phyloP scores from a whole-genome alignment of 2,113 vertebrate genomes.

The Ptyas mucosa region DNA sequence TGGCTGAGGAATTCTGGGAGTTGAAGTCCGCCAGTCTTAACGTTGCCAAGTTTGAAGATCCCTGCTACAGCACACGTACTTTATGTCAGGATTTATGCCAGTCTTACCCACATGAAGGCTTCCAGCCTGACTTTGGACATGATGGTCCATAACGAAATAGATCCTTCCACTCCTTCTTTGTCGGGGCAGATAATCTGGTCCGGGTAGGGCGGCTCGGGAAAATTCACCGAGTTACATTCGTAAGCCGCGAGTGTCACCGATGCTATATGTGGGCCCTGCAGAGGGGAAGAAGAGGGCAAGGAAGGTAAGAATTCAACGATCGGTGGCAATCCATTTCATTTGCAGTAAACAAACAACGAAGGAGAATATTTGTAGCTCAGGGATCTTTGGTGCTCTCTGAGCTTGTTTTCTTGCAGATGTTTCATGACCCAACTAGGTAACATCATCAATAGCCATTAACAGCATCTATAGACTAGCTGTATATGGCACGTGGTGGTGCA shows the following conservation, averaged over 20 bases:
- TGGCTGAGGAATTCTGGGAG: neutral
- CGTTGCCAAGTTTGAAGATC: neutral
- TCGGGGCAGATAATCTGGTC: conserved; percentile 92
- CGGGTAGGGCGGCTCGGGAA: conserved; percentile 96
- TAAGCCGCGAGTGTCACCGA: conserved; percentile 97
- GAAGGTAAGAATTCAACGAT: neutral
- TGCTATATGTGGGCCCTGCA: conserved; percentile 96
- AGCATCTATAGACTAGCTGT: too few species aligned
- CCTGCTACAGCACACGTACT: too few species aligned
- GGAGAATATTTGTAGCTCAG: neutral
- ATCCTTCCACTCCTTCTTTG: conserved; percentile 67
- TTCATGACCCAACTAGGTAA: too few species aligned
- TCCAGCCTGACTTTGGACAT: conserved; percentile 98
- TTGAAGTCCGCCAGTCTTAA: neutral
- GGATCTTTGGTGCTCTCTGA: too few species aligned
- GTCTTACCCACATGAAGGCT: conserved; percentile 99
- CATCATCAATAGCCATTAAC: too few species aligned
- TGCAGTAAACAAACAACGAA: neutral
- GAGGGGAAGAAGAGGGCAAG: neutral
- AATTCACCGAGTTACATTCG: conserved; percentile 94
- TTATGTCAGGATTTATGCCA: too few species aligned
- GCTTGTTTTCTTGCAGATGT: too few species aligned
- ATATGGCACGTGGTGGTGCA: too few species aligned
- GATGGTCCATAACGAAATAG: conserved; percentile 89
- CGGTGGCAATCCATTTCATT: neutral